phyloP scores from a whole-genome alignment of 2,888 invertebrate species.

The Drosophila ustulata region DNA sequence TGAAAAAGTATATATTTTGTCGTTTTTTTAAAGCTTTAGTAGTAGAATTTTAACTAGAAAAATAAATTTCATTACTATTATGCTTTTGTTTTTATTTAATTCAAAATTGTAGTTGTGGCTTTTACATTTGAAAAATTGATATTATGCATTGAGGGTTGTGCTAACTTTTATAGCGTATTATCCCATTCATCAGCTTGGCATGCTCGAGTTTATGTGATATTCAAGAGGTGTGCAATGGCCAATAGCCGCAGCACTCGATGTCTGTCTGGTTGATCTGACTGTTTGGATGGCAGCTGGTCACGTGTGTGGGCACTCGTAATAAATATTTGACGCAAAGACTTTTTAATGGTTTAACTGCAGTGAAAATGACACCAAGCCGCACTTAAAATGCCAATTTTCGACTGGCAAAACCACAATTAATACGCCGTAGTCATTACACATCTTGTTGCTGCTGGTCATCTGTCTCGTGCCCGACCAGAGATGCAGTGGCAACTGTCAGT shows the following conservation, averaged over 20 bases:
- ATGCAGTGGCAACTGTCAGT: constrained; percentile 32
- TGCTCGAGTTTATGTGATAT: constrained; percentile 35
- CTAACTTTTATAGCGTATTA: neutral
- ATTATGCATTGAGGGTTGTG: no score
- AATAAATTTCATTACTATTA: no score
- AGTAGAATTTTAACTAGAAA: no score
- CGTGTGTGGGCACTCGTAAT: constrained; percentile 52
- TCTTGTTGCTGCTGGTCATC: neutral
- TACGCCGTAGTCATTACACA: constrained; percentile 55
- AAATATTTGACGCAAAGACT: constrained; percentile 62
- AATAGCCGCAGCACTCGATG: neutral
- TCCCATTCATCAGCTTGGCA: neutral
- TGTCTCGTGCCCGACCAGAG: constrained; percentile 7
- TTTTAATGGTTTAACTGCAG: constrained; percentile 65
- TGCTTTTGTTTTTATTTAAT: no score
- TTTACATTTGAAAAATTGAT: no score
- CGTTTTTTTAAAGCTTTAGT: no score
- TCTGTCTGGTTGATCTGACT: constrained; percentile 6
- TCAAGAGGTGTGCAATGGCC: constrained; percentile 37
- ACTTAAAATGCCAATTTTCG: constrained; percentile 81
- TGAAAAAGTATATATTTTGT: no score
- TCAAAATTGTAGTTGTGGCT: no score
- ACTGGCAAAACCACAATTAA: constrained; percentile 78
- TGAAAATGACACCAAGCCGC: constrained; percentile 74
- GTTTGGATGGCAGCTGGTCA: constrained; percentile 15